Evolutionary conservation across 2,797 vertebrate genomes (phyloP), one percentile per base, ranked within the genome.

Genomic region (Sorex maritimensis): DNA sequence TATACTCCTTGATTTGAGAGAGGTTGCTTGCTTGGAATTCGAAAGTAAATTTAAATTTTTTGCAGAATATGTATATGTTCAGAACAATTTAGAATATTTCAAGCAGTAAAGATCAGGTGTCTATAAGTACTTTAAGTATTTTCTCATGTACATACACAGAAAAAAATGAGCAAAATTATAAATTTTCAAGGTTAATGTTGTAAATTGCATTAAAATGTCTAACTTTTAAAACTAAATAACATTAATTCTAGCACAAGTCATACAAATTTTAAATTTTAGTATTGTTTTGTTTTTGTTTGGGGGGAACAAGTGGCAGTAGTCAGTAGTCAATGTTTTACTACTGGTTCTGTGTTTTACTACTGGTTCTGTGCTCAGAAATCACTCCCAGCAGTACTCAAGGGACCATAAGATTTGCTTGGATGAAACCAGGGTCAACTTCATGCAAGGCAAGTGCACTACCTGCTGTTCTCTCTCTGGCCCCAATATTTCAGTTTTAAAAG

Each of bases 401-500:
- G 58, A 6, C 17, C 17, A 61, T 21, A 19, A 21, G 58, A 61
- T 5, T 19, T 61, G 6, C 58, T 17, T 6, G 21, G 4, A 61
- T 61, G 6, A 19, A 61, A 21, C 52, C 19, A 21, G 58, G 58
- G 58, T 61, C 21, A 23, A 6, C 21, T 4, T 61, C 58, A 61
- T 61, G 2, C 58, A 61, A 23, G 15, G 58, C 21, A 61, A 61
- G 58, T 61, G 58, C 58, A 19, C 4, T 61, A 23, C 58, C 58
- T 19, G 13, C 55, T 58, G 55, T 19, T 15, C 14, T 19, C 19
- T 61, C 4, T 61, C 58, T 21, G 17, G 58, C 6, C 58, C 17
- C 58, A 19, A 61, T 61, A 61, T 21, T 61, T 61, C 3, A 74
- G 4, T 94, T 91, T 87, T 34, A 68, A 95, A 96, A 30, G 52